Percentiles rank a stretch among this genome's conserved stretches.
phyloP scores from a whole-genome alignment of 2,888 invertebrate species.

The Drosophila cognata region DNA sequence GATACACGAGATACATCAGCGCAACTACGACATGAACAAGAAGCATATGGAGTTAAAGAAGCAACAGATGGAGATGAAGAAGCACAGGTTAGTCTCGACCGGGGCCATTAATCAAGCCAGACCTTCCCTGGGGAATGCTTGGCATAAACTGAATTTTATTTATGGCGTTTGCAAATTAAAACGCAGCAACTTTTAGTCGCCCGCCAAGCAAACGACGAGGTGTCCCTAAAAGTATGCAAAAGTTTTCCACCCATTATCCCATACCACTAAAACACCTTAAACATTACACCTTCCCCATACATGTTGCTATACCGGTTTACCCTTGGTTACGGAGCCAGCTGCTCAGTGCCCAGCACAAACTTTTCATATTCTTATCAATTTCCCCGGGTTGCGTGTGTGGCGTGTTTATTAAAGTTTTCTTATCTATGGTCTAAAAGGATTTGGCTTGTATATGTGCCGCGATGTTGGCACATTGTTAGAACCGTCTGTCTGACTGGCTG shows the following conservation, averaged over 20 bases:
- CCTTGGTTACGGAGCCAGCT: slow-evolving; percentile 32
- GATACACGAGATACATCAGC: slow-evolving; percentile 82
- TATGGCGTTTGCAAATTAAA: slow-evolving; percentile 71
- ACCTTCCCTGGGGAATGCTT: slow-evolving; percentile 16
- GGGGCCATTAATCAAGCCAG: slow-evolving; percentile 53
- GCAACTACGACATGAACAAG: slow-evolving; percentile 84
- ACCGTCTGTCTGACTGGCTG: slow-evolving; percentile 36
- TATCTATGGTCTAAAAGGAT: slow-evolving; percentile 77
- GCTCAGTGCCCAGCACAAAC: slow-evolving; percentile 64
- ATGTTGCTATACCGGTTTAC: not conserved
- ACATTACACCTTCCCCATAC: not conserved
- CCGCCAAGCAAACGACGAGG: slow-evolving; percentile 31
- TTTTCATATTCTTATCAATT: slow-evolving; percentile 79
- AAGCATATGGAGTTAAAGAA: slow-evolving; percentile 83
- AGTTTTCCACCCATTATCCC: slow-evolving; percentile 38
- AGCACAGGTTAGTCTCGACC: slow-evolving; percentile 83
- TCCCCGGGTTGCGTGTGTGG: slow-evolving; percentile 77
- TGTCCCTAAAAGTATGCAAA: slow-evolving; percentile 54
- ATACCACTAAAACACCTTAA: not conserved
- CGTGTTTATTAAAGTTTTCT: slow-evolving; percentile 79
- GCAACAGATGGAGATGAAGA: slow-evolving; percentile 78
- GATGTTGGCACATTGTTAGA: slow-evolving; percentile 75
- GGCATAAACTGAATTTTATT: slow-evolving; percentile 55
- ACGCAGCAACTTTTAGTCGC: slow-evolving; percentile 59
- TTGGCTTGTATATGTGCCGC: slow-evolving; percentile 47